Base-by-base conservation (phyloP, 2,113 vertebrate species). In the Sebastes fasciatus region DNA sequence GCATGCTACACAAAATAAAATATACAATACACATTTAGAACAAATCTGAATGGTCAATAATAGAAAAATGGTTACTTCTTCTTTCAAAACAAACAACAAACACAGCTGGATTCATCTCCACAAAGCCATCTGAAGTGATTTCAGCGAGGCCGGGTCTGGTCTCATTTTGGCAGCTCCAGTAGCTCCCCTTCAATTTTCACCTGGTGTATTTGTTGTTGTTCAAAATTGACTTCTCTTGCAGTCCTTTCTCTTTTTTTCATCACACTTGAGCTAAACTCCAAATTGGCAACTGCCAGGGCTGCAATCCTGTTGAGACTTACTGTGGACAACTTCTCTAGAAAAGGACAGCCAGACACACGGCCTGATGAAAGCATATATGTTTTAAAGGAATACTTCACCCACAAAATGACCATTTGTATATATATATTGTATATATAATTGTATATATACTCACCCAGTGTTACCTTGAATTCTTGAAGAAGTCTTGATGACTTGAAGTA, bases 171-270 rank as follows among this genome's bases (percentile, higher is more conserved):
- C 62, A 60, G 74, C 62, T 65, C 3, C 57, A 21, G 63, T 40
- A 42, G 68, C 65, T 73, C 75, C 66, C 12, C 49, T 21, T 77
- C 62, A 58, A n/a, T 71, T 75, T 71, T 7, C 19, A 23, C 5
- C 16, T 51, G 26, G 14, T 63, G 10, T 73, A 14, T 77, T 64
- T 80, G 80, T 55, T 84, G 67, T 74, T 60, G 19, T 61, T 77
- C 45, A 71, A 6, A 48, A 84, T 73, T 68, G 74, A 43, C 76
- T 79, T 77, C 45, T 82, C 49, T 62, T 65, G 75, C 58, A 69
- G 16, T 43, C 48, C 40, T 13, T 21, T 23, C 12, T 58, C 40
- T 42, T 63, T 42, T 67, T 62, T 62, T 26, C 14, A 61, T 46
- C 42, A 10, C 63, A 74, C 67, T 70, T 19, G n/a, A 77, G 67